These are phyloP conservation scores for Imbricaverruca yamaguchii DNA, from an alignment of 2,888 invertebrate genomes.

Conservation along the genomic window DNA sequence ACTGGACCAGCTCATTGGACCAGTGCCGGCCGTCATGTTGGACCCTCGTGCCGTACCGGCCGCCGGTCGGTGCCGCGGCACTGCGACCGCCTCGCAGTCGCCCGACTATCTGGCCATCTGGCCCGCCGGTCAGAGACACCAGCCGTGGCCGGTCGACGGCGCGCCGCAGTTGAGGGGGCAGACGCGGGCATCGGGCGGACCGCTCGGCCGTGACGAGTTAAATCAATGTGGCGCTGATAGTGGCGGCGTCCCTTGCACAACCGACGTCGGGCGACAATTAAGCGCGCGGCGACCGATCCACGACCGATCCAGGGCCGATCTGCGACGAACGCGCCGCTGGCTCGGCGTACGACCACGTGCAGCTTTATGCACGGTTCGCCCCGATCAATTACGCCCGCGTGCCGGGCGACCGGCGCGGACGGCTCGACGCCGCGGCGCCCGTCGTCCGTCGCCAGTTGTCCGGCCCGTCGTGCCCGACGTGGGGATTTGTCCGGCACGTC, in stretches of 20 bases:
- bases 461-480: too few relatives aligned
- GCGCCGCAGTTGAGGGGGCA: neutral
- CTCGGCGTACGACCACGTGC: neutral
- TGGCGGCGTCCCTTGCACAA: neutral
- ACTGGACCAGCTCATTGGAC: too few relatives aligned
- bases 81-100: too few relatives aligned
- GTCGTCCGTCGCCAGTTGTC: too few relatives aligned
- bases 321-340: neutral
- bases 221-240: constrained; percentile 11
- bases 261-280: neutral
- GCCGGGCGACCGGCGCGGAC: too few relatives aligned
- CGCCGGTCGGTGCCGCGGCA: neutral
- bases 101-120: neutral
- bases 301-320: too few relatives aligned
- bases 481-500: too few relatives aligned
- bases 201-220: neutral
- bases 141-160: neutral
- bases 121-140: neutral
- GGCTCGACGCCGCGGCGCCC: too few relatives aligned
- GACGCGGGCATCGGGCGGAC: neutral
- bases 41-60: neutral
- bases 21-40: neutral
- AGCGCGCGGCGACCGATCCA: too few relatives aligned
- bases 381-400: neutral
- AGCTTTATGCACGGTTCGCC: neutral